phyloP scores from a whole-genome alignment of 2,797 vertebrate species.

The Manis pentadactyla region DNA sequence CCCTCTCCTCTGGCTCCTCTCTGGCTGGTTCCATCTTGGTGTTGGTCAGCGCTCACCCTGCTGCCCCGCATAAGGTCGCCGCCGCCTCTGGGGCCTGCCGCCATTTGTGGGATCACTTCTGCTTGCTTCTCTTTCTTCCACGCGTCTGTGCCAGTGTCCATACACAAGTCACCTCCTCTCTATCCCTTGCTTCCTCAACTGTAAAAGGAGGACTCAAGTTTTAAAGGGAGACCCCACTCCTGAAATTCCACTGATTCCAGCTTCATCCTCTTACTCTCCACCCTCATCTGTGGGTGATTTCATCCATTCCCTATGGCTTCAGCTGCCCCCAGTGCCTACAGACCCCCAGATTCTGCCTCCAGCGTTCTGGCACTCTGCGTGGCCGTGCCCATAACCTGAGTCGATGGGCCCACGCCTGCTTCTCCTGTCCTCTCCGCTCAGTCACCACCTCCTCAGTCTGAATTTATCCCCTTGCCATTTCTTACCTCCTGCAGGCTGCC shows the following conservation, averaged over 20 bases:
- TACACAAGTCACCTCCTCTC: neutral
- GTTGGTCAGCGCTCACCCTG: neutral
- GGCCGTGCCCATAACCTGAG: neutral
- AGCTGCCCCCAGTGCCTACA: neutral
- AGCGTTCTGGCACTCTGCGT: neutral
- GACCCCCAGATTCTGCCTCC: neutral
- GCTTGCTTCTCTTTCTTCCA: neutral
- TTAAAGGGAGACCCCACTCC: neutral
- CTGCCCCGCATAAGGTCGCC: neutral
- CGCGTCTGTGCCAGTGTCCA: neutral
- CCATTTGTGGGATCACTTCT: neutral
- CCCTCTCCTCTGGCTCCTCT: neutral
- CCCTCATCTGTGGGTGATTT: neutral
- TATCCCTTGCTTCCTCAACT: neutral
- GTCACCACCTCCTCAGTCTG: neutral
- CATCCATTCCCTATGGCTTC: neutral
- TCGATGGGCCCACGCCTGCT: neutral
- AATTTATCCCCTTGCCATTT: neutral
- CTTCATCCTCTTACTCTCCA: slow-evolving; percentile 5
- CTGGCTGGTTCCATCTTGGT: neutral
- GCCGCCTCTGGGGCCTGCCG: neutral
- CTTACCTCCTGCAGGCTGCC: neutral
- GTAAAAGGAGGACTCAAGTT: neutral
- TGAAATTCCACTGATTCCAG: neutral
- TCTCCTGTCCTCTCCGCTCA: neutral